Evolutionary conservation across 35 echinoderm and acorn worm species (phyloP), one percentile per base, ranked within the genome.

Genomic region (Strongylocentrotus purpuratus): DNA sequence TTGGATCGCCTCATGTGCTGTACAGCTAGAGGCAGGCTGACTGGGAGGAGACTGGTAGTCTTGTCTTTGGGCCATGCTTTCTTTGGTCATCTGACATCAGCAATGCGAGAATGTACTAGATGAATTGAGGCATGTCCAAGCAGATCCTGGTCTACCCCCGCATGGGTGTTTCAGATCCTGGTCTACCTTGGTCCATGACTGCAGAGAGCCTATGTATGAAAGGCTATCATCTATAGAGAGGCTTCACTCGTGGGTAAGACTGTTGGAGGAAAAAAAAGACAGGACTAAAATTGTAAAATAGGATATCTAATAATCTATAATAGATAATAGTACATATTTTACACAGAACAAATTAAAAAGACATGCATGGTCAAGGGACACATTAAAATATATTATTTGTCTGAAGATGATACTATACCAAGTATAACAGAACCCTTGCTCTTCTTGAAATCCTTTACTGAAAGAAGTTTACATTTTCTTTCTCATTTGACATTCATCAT

Each of bases 171-270:
- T 14, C 50, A 55, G 65, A 22, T 78, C 65, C 65, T 78, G 65
- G 5, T 59, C 52, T n/a, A 28, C 4, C 65, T 78, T 78, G 22
- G 20, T 78, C 61, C 65, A 78, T 78, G 20, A n/a, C 25, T 7
- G 6, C 25, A 8, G 65, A 78, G 28, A 55, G 28, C 65, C 20
- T 28, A 7, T 78, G 65, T 8, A 78, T 78, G 28, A 18, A 89
- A 46, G 46, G 46, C 46, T 46, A 93, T 93, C 91, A 93, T 58
- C 91, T 93, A 33, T 93, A 93, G 17, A 93, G 48, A 20, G 91
- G 91, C 91, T 93, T 93, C 47, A 50, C 48, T 28, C 91, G 91
- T 7, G 91, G 91, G 48, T 46, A 46, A n/a, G 31, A 46, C 91
- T 93, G 48, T 47, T 46, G 31, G 48, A 25, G 8, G 5, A 2